These are phyloP conservation scores for Chinchilla lanigera DNA, from an alignment of 2,113 vertebrate genomes.

Conservation along the genomic window DNA sequence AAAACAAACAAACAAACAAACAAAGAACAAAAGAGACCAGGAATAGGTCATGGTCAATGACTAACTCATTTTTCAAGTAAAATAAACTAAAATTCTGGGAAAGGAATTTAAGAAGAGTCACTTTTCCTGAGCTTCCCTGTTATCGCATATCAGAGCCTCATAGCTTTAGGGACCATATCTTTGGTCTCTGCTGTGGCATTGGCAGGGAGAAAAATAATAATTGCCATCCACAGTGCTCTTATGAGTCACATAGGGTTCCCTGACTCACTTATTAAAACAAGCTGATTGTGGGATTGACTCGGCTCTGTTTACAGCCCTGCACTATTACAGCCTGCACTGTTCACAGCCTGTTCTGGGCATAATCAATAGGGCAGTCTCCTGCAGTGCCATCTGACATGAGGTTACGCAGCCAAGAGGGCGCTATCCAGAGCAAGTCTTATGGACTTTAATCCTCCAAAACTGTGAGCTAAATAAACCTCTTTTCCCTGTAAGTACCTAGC, in stretches of 20 bases:
- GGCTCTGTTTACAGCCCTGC: too few relatives aligned
- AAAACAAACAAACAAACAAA: too few relatives aligned
- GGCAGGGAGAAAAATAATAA: neutral
- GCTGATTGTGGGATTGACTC: neutral
- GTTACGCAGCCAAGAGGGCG: neutral
- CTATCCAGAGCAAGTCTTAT: neutral
- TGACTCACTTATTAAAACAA: neutral
- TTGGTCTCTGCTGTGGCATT: neutral
- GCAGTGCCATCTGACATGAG: neutral
- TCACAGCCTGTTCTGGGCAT: neutral
- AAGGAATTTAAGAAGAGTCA: neutral
- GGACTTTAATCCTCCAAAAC: neutral
- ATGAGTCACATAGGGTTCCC: neutral
- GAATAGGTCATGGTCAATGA: neutral
- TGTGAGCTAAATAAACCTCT: neutral
- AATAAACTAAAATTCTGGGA: neutral
- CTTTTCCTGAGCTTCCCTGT: neutral
- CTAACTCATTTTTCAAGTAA: neutral
- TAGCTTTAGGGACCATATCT: neutral
- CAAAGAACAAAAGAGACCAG: neutral
- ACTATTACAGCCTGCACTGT: neutral
- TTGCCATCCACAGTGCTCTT: neutral
- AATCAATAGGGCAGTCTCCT: neutral
- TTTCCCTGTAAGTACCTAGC: neutral
- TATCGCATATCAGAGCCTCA: neutral